Base-by-base conservation (phyloP, 2,113 vertebrate genomes). In the Platysteira castanea region DNA sequence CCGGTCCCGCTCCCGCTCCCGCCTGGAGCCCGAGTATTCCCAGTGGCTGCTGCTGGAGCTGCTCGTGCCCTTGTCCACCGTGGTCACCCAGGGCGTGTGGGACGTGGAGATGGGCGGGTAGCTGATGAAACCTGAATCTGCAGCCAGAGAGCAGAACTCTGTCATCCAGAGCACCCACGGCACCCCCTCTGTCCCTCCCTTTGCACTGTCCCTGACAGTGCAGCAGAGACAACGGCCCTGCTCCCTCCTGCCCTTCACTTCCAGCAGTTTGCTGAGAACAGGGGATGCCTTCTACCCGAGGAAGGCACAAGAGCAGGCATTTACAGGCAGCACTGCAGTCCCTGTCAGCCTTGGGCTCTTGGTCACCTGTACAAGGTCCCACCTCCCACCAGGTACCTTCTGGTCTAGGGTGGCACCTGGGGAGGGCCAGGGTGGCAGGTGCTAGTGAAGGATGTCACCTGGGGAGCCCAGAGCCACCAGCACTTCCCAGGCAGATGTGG, bases 91-190 rank as follows among this genome's bases (percentile, higher is more conserved):
- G 44, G 96, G 96, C 4, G 97, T 95, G 95, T 97, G 97, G 42
- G 97, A 94, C 1, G 95, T 98, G 46, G 97, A 98, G 86, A 97
- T 97, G 59, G 97, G 94, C 7, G 97, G 96, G 89, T 98, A 98
- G 90, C 95, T 98, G 82, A 98, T 97, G 90, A 97, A 97, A 85
- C 94, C 95, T 80, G 97, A 96, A 76, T 98, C 98, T 98, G 96
- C 52, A 93, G 84, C 1, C 15, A 86, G 76, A 78, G 41, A 82
- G 68, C 16, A 92, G 76, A 87, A 61, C 3, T 31, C 47, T 68
- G 1, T 87, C 56, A 81, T 0, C 42, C 9, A 30, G 42, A 80
- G 50, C 23, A 14, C 1, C 22, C 31, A 7, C 44, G 19, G 69
- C 35, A 20, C 5, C 35, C 37, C 37, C 47, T 8, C 26, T 4